These are phyloP conservation scores for Diachasmimorpha longicaudata DNA, from an alignment of 1,140 invertebrate species.

Conservation along the genomic window DNA sequence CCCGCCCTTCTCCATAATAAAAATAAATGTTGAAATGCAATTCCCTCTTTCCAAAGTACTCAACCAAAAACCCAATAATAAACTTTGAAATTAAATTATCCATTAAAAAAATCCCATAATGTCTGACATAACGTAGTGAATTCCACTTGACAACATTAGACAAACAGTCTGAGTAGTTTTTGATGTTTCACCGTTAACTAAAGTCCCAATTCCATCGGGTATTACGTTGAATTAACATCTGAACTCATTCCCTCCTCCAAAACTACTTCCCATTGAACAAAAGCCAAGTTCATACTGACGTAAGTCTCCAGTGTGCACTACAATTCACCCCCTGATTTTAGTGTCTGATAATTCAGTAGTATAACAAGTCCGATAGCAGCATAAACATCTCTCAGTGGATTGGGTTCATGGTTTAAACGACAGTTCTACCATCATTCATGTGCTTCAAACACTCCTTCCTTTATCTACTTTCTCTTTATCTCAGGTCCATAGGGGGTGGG, in stretches of 20 bases:
- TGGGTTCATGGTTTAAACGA: not conserved
- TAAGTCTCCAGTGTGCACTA: not conserved
- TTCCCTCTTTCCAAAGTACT: not conserved
- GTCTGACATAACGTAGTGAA: not conserved
- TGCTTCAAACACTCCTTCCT: not conserved
- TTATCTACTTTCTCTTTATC: not conserved
- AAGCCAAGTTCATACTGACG: not conserved
- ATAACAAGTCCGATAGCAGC: not conserved
- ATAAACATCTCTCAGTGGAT: not conserved
- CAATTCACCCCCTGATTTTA: not conserved
- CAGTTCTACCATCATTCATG: not conserved
- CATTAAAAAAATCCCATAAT: not conserved
- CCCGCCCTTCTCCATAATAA: not conserved
- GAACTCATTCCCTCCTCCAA: not conserved
- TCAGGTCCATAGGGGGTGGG: too few relatives aligned
- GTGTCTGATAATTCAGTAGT: not conserved
- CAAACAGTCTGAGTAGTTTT: not conserved
- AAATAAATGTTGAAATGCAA: not conserved
- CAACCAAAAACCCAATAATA: not conserved
- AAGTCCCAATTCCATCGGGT: not conserved
- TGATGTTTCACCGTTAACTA: not conserved
- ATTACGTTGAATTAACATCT: not conserved
- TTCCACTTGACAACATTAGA: not conserved
- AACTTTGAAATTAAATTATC: not conserved
- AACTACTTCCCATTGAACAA: not conserved